These are phyloP conservation scores for Acanthochromis polyacanthus DNA, from an alignment of 2,113 vertebrate species.

Conservation along the genomic window DNA sequence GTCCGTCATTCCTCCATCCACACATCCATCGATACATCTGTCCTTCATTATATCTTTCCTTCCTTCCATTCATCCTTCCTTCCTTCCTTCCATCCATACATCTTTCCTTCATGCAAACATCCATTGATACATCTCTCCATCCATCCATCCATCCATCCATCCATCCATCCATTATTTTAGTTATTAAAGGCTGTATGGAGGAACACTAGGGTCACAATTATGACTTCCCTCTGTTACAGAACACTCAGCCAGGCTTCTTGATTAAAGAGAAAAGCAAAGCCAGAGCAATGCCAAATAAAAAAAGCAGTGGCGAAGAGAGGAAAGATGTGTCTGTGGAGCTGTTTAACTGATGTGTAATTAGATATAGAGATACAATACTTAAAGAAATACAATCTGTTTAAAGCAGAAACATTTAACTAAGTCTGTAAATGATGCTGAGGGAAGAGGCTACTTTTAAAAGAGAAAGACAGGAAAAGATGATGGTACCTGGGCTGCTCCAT, in stretches of 20 bases:
- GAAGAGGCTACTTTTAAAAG: not conserved
- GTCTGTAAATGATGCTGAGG: not conserved
- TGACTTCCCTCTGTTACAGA: conserved; percentile 3
- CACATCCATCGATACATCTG: too few relatives aligned
- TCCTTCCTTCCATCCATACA: too few relatives aligned
- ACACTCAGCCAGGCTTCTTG: not conserved
- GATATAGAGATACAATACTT: not conserved
- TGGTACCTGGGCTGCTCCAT: not conserved
- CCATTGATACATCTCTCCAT: too few relatives aligned
- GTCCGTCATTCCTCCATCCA: too few relatives aligned
- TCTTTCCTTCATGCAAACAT: too few relatives aligned
- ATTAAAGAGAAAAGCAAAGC: not conserved
- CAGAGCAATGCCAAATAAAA: not conserved
- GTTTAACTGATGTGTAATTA: not conserved
- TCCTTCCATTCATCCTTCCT: too few relatives aligned
- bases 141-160: too few relatives aligned
- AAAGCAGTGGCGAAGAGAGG: not conserved
- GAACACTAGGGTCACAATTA: not conserved
- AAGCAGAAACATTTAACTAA: not conserved
- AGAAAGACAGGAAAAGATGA: not conserved
- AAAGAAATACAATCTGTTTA: too few relatives aligned
- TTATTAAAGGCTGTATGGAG: conserved; percentile 12
- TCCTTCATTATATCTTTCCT: too few relatives aligned
- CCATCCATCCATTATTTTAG: too few relatives aligned
- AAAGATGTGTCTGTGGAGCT: not conserved